phyloP scores from a whole-genome alignment of 2,113 vertebrate genomes.

The Brachionichthys hirsutus region DNA sequence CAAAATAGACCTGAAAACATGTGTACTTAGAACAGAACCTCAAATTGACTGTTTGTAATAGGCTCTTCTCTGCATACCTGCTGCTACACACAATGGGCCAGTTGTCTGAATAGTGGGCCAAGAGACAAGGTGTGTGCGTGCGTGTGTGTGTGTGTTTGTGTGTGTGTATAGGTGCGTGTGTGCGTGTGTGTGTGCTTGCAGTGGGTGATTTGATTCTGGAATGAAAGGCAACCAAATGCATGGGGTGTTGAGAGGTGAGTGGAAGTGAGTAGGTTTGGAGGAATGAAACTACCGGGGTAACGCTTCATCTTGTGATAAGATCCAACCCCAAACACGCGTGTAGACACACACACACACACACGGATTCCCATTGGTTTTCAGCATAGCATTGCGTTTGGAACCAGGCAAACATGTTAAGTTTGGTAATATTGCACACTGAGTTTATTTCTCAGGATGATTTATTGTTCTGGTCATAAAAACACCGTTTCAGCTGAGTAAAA shows the following conservation, averaged over 20 bases:
- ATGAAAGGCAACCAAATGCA: conserved; percentile 19
- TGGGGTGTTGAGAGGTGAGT: conserved; percentile 14
- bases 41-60: conserved; percentile 59
- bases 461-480: background rate
- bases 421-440: background rate
- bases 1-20: background rate
- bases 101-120: conserved; percentile 75
- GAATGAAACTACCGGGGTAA: conserved; percentile 7
- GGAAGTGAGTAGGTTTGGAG: conserved; percentile 2
- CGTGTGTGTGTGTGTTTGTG: conserved; percentile 25
- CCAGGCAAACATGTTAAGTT: conserved; percentile 36
- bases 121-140: conserved; percentile 32
- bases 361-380: conserved; percentile 4
- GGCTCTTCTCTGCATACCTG: conserved; percentile 67
- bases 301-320: conserved; percentile 23
- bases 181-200: background rate
- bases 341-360: background rate
- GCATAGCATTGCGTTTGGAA: background rate
- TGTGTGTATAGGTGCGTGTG: conserved; percentile 27
- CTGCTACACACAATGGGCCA: conserved; percentile 79
- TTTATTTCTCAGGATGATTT: conserved; percentile 22
- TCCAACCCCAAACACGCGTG: background rate
- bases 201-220: conserved; percentile 31
- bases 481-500: conserved; percentile 42
- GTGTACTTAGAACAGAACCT: conserved; percentile 34